phyloP scores from a whole-genome alignment of 1,140 invertebrate species.

The Zaprionus nigranus region DNA sequence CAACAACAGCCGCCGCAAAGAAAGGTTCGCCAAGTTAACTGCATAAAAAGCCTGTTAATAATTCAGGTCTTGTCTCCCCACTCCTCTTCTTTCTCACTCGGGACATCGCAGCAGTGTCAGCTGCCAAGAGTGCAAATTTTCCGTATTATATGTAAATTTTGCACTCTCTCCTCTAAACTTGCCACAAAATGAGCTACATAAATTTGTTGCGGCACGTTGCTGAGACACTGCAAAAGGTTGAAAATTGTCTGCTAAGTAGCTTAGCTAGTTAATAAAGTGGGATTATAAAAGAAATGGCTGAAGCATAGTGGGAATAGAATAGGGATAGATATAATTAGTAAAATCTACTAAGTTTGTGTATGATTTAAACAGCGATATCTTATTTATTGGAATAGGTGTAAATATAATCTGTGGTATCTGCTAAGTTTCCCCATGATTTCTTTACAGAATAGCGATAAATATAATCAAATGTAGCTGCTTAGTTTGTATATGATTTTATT shows the following conservation, averaged over 20 bases:
- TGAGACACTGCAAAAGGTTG: constrained; percentile 2
- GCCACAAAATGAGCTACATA: constrained; percentile 73
- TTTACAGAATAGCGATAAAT: too few relatives aligned
- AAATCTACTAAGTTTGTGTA: too few relatives aligned
- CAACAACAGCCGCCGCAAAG: neutral
- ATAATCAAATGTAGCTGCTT: too few relatives aligned
- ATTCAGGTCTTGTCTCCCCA: constrained; percentile 61
- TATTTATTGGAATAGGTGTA: too few relatives aligned
- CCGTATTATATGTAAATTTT: constrained; percentile 75
- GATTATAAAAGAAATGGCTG: neutral
- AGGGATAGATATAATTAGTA: neutral
- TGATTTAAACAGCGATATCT: too few relatives aligned
- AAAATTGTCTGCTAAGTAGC: neutral
- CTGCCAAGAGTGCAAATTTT: constrained; percentile 59
- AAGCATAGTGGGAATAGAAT: neutral
- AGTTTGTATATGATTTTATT: too few relatives aligned
- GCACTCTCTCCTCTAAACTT: constrained; percentile 25
- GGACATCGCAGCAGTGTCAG: constrained; percentile 54
- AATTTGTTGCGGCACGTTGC: constrained; percentile 43
- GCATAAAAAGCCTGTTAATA: constrained; percentile 73
- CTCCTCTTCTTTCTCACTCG: constrained; percentile 9
- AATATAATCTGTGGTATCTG: too few relatives aligned
- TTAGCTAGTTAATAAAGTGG: neutral
- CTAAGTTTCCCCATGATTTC: too few relatives aligned
- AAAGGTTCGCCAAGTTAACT: constrained; percentile 44